Evolutionary conservation across 2,113 vertebrate species (phyloP).

Genomic region (Anolis sagrei): DNA sequence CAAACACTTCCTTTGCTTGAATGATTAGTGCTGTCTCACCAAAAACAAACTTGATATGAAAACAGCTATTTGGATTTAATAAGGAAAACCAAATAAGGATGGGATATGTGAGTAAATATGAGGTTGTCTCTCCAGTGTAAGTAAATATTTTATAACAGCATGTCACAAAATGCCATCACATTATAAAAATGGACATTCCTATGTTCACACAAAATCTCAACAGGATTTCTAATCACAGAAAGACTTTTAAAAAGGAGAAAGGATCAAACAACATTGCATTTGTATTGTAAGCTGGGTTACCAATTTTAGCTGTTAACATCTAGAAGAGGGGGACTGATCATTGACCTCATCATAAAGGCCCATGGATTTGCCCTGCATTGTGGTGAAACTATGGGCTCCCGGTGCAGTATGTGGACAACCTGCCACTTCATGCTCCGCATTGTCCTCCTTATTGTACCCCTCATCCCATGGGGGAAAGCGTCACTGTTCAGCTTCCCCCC

Average conservation of each 20-base stretch:
- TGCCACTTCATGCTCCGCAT: no score
- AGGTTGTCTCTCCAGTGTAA: neutral
- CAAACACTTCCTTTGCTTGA: neutral
- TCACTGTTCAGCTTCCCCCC: no score
- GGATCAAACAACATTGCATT: neutral
- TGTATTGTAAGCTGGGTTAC: neutral
- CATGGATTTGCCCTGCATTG: no score
- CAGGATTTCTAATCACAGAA: neutral
- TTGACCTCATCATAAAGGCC: no score
- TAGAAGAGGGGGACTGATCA: no score
- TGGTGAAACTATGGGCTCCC: no score
- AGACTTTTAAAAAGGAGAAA: neutral
- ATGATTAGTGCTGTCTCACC: neutral
- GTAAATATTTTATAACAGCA: neutral
- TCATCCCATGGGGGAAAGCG: no score
- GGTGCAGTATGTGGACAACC: no score
- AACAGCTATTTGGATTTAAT: neutral
- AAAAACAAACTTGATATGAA: neutral
- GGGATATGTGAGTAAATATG: neutral
- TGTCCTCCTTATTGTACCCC: no score
- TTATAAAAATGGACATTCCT: neutral
- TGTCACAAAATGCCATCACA: neutral
- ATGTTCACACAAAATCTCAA: no score
- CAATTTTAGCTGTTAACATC: no score
- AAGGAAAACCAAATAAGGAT: neutral